phyloP scores from a whole-genome alignment of 2,113 vertebrate species.

The Gambusia holbrooki region DNA sequence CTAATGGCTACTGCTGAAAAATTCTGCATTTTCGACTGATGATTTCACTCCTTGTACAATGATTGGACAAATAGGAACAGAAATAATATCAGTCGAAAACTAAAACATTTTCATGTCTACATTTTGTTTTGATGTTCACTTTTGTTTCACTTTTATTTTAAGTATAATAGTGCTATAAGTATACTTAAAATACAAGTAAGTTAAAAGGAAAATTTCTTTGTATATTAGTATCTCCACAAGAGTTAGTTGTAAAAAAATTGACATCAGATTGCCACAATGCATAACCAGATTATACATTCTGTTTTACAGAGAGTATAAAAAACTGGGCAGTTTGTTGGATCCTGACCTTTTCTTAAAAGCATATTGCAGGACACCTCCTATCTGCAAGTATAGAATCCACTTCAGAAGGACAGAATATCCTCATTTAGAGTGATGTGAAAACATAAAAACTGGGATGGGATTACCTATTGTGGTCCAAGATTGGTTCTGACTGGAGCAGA shows the following conservation, averaged over 20 bases:
- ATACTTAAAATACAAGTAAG: constrained; percentile 16
- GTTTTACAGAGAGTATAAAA: constrained; percentile 72
- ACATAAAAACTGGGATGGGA: constrained; percentile 25
- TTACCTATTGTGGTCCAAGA: constrained; percentile 34
- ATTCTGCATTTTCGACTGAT: no score
- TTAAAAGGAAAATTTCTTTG: no score
- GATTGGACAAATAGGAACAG: no score
- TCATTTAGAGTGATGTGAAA: constrained; percentile 23
- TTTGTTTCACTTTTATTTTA: no score
- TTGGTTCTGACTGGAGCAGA: constrained; percentile 37
- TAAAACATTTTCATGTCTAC: no score
- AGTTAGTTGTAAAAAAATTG: constrained; percentile 8
- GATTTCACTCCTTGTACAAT: no score
- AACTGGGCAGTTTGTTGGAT: constrained; percentile 19
- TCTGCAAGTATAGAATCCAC: constrained; percentile 11
- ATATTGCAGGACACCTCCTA: constrained; percentile 52
- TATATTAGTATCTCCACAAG: background rate
- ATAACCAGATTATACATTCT: constrained; percentile 32
- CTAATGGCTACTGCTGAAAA: no score
- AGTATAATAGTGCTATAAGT: constrained; percentile 18
- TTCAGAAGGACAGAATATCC: constrained; percentile 32
- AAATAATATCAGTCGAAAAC: no score
- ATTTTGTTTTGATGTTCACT: no score
- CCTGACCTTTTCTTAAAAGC: constrained; percentile 54
- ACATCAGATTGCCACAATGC: constrained; percentile 58